Percentiles rank a stretch among this genome's conserved stretches.
phyloP scores from a whole-genome alignment of 2,113 vertebrate genomes.

The Aptenodytes forsteri region DNA sequence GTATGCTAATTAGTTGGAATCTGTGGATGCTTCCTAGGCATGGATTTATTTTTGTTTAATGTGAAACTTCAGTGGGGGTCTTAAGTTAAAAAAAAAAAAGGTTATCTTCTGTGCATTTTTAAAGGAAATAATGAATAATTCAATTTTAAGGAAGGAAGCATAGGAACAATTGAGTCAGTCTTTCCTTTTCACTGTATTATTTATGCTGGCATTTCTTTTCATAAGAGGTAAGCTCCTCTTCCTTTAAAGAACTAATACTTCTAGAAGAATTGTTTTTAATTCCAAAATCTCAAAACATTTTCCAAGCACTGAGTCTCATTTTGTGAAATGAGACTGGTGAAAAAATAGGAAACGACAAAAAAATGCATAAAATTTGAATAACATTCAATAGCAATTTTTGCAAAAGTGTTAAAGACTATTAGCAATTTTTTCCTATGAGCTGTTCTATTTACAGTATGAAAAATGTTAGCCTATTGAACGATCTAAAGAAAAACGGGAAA shows the following conservation, averaged over 20 bases:
- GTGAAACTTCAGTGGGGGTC: not conserved
- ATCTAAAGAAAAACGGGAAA: not conserved
- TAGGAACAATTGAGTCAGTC: not conserved
- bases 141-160: conserved; percentile 5
- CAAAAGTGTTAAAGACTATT: not conserved
- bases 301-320: not conserved
- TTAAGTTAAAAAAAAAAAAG: not conserved
- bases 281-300: not conserved
- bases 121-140: conserved; percentile 57
- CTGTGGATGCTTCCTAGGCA: not conserved
- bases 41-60: not conserved
- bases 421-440: not conserved
- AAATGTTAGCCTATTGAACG: not conserved
- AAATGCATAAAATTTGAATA: not conserved
- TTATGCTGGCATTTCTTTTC: not conserved
- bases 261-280: not conserved
- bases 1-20: not conserved
- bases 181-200: conserved; percentile 20
- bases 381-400: not conserved
- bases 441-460: not conserved
- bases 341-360: not conserved
- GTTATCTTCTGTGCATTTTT: not conserved
- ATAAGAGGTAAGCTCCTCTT: not conserved
- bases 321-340: not conserved
- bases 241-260: not conserved